phyloP scores from a whole-genome alignment of 35 echinoderm and acorn worm genomes.

The Holothuria glaberrima region DNA sequence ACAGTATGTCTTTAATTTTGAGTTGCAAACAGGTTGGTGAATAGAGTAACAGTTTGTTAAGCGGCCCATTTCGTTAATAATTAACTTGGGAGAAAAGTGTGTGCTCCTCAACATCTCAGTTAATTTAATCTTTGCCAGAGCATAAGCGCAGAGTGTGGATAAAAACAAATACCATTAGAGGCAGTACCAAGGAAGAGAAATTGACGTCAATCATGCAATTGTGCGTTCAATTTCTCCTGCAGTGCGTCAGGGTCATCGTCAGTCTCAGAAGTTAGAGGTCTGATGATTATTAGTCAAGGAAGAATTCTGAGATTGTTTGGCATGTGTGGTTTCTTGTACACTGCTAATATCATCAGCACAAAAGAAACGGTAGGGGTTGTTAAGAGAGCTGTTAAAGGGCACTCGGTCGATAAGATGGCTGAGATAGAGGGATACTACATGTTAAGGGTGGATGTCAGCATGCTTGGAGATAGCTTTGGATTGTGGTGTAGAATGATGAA shows the following conservation, averaged over 20 bases:
- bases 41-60: slow-evolving; percentile 40
- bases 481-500: too few species aligned
- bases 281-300: slow-evolving; percentile 5
- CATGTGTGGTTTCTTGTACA: slow-evolving; percentile 48
- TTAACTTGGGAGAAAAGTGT: slow-evolving; percentile 35
- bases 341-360: not conserved
- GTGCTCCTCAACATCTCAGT: slow-evolving; percentile 4
- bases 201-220: slow-evolving; percentile 42
- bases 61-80: slow-evolving; percentile 38
- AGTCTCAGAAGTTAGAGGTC: slow-evolving; percentile 2
- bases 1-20: slow-evolving; percentile 29
- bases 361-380: slow-evolving; percentile 8
- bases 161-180: slow-evolving; percentile 44
- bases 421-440: too few species aligned
- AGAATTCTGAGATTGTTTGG: slow-evolving; percentile 42
- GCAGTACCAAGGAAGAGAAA: slow-evolving; percentile 11
- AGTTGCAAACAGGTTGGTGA: slow-evolving; percentile 37
- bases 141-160: slow-evolving; percentile 6
- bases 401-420: not conserved
- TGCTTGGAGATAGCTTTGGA: too few species aligned
- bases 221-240: slow-evolving; percentile 25
- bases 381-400: slow-evolving; percentile 11
- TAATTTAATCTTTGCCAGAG: slow-evolving; percentile 33
- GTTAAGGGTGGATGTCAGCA: too few species aligned
- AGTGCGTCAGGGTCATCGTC: slow-evolving; percentile 33